phyloP scores from a whole-genome alignment of 2,113 vertebrate genomes.

The Dasyurus viverrinus region DNA sequence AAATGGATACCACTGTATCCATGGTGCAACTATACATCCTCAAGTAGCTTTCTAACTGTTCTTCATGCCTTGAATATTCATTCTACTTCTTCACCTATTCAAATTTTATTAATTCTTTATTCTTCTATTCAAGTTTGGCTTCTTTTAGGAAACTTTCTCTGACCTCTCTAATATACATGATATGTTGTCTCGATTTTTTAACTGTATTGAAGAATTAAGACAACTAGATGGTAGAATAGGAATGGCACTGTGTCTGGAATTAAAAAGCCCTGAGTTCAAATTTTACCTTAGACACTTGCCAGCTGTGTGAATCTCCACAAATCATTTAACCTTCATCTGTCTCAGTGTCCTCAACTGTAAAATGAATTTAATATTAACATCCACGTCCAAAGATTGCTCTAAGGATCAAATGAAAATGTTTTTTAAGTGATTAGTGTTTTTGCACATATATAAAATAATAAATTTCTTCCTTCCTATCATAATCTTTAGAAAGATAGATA shows the following conservation, averaged over 20 bases:
- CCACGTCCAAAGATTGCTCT: neutral
- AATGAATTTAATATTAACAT: neutral
- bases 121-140: neutral
- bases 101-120: neutral
- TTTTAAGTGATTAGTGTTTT: neutral
- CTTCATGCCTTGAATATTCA: neutral
- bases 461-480: neutral
- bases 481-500: neutral
- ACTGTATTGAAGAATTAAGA: neutral
- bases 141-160: neutral
- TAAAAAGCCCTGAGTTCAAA: neutral
- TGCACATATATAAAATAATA: neutral
- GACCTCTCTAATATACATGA: neutral
- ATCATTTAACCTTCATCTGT: neutral
- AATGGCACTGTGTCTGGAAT: neutral
- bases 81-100: neutral
- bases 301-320: neutral
- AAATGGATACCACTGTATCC: neutral
- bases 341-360: neutral
- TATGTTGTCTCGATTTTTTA: neutral
- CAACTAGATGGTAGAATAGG: neutral
- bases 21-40: neutral
- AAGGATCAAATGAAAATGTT: neutral
- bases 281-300: neutral
- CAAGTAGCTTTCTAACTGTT: neutral